Base-by-base conservation (phyloP, 2,113 vertebrate species). In the Poecile atricapillus region DNA sequence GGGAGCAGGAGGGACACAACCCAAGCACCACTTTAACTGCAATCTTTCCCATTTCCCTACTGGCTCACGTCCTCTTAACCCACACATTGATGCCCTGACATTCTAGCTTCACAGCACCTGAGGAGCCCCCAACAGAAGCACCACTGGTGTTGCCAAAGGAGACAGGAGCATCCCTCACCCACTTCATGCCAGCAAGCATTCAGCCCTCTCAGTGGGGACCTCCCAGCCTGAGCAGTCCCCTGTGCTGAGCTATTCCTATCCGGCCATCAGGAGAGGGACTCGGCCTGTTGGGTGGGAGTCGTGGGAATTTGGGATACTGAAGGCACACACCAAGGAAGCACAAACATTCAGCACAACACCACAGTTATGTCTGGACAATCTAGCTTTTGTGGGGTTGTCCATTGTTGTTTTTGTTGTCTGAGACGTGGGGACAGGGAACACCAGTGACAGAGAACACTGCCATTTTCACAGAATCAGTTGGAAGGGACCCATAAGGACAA, bases 171-270 rank as follows among this genome's bases (percentile, higher is more conserved):
- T 44, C 60, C 33, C 46, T 89, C 2, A 0, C 5, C 5, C 35
- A 4, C 0, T 7, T 0, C 43, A 59, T 1, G 0, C 39, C 39
- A 46, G 71, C 25, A 82, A 43, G 20, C 0, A 2, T 19, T 68
- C 50, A 39, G 20, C 5, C 23, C 18, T 49, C 9, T 55, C 75
- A 60, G 27, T 1, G 0, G 6, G 7, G 41, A 56, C 16, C 2
- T 31, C 49, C 19, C 44, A 80, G 44, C 18, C 39, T 43, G 41
- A 69, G 44, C 41, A 37, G 16, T 46, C 8, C 18, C 12, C 27
- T 0, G 0, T 18, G 22, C 59, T 56, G n/a, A 82, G 12, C 39
- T 68, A 4, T 41, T 69, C 46, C 58, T 33, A 28, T 22, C 19
- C 28, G 63, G n/a, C 10, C 30, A 67, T 37, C 59, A 83, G 37